phyloP scores from a whole-genome alignment of 2,797 vertebrate species.

The Amblyraja radiata region DNA sequence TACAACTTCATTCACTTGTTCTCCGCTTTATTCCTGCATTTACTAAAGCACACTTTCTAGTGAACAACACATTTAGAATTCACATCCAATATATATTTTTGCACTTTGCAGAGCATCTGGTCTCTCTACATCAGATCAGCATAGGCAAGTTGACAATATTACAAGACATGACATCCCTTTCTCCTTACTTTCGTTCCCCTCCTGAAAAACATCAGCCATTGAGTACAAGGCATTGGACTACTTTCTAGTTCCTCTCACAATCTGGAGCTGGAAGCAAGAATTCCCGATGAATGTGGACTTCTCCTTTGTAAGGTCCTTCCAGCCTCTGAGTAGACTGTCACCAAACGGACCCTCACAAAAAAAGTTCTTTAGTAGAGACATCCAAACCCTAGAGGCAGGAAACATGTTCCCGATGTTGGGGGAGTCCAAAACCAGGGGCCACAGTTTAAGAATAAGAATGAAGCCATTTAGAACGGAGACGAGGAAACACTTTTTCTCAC shows the following conservation, averaged over 20 bases:
- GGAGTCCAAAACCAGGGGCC: too few relatives aligned
- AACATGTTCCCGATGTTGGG: too few relatives aligned
- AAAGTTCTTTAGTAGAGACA: too few relatives aligned
- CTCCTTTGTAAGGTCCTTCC: background rate
- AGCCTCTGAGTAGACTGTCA: background rate
- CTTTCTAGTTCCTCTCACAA: background rate
- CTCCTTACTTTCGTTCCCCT: background rate
- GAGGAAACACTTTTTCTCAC: too few relatives aligned
- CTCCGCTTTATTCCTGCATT: conserved; percentile 14
- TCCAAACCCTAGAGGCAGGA: too few relatives aligned
- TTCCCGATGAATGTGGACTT: background rate
- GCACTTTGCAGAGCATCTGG: conserved; percentile 25
- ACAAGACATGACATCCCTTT: background rate
- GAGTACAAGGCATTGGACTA: background rate
- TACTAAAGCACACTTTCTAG: conserved; percentile 26
- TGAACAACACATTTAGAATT: conserved; percentile 30
- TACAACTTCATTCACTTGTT: conserved; percentile 21
- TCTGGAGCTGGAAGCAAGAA: background rate
- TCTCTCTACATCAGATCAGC: background rate
- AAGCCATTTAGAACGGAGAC: too few relatives aligned
- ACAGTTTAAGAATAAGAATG: too few relatives aligned
- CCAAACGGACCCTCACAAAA: background rate
- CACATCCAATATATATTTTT: background rate
- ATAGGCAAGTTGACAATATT: background rate
- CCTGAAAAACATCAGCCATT: background rate